Evolutionary conservation across 1,140 invertebrate species (phyloP).

Genomic region (Harpegnathos saltator): DNA sequence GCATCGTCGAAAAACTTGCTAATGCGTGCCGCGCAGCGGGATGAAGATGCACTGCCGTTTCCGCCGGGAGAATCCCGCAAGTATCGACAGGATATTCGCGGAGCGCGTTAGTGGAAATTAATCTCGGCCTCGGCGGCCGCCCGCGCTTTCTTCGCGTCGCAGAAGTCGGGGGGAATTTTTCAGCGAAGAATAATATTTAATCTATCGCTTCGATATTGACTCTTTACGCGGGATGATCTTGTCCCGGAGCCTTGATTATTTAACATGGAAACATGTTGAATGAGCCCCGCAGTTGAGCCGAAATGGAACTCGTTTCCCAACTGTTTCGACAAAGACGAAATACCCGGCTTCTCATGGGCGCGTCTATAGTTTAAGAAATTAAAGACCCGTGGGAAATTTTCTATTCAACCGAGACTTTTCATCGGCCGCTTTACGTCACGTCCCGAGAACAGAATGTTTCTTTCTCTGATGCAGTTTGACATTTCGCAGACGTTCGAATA

Average conservation of each 20-base stretch:
- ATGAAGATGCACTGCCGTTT: slow-evolving; percentile 62
- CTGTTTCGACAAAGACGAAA: too few relatives aligned
- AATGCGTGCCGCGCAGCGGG: slow-evolving; percentile 57
- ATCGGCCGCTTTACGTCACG: too few relatives aligned
- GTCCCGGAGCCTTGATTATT: too few relatives aligned
- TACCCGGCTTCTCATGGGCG: too few relatives aligned
- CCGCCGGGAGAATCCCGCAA: slow-evolving; percentile 51
- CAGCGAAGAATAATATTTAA: slow-evolving; percentile 31
- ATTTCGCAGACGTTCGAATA: not conserved
- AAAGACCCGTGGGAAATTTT: not conserved
- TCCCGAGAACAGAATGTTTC: too few relatives aligned
- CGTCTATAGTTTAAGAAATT: slow-evolving; percentile 1
- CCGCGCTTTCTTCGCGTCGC: not conserved
- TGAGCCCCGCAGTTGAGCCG: too few relatives aligned
- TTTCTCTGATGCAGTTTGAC: too few relatives aligned
- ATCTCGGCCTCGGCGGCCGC: slow-evolving; percentile 45
- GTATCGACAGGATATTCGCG: slow-evolving; percentile 49
- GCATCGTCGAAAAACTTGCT: slow-evolving; percentile 68
- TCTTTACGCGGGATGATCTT: slow-evolving; percentile 18
- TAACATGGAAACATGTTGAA: too few relatives aligned
- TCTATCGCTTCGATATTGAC: slow-evolving; percentile 13
- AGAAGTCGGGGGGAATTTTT: slow-evolving; percentile 4
- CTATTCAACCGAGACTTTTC: not conserved
- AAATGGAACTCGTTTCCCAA: too few relatives aligned
- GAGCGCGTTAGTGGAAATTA: slow-evolving; percentile 61